Base-by-base conservation (phyloP, 2,888 invertebrate species). In the Erebia aethiops region DNA sequence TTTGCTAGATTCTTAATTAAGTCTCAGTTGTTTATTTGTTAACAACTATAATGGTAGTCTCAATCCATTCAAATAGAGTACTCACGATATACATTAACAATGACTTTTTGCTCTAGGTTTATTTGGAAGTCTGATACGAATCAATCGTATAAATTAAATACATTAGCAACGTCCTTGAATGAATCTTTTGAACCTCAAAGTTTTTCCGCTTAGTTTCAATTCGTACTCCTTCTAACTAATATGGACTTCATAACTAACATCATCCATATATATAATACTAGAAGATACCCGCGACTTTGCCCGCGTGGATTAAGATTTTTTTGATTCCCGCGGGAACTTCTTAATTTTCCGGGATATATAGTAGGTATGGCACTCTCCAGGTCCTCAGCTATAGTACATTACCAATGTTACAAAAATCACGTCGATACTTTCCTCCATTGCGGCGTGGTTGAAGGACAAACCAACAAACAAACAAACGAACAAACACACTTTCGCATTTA, bases 51-150 rank as follows among this genome's bases (percentile, higher is more conserved):
- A 26, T 26, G 3, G 3, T 26, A 26, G 3, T 21, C 56, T 1
- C 11, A 57, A 57, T 26, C 21, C 18, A 52, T 52, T 52, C 57
- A 21, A 56, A 11, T 13, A 11, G 21, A 57, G 14, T 26, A 57
- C 11, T 26, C 57, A 57, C 57, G 57, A 14, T 58, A 14, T 58
- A 58, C 57, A 57, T 57, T 57, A 54, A 54, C 18, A 54, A 18
- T 26, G 10, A 57, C n/a, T 58, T 58, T 58, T 58, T 58, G 57
- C 57, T 26, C 1, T n/a, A 5, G 5, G 11, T 58, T 58, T 35
- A 58, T 35, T 35, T 58, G 54, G 54, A 18, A 18, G 54, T 18
- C 54, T 54, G 54, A 54, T 18, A 16, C 10, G 18, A 54, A 18
- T 18, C 9, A 54, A 54, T 54, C 1, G 54, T 54, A 10, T 10